Percentiles rank a stretch among this genome's conserved stretches.
phyloP scores from a whole-genome alignment of 1,140 invertebrate genomes.

The Phymastichus coffea region DNA sequence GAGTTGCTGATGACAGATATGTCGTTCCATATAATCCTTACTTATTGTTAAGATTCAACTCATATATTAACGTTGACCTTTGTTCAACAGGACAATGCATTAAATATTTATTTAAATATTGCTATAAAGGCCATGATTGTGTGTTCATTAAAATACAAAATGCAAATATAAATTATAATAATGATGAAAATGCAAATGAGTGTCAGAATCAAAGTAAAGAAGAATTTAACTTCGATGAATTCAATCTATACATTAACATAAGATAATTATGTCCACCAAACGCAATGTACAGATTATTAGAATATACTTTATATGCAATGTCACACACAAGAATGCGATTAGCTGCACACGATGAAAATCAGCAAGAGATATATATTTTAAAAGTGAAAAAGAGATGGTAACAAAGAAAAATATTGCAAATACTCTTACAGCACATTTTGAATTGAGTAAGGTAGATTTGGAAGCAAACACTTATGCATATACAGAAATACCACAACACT shows the following conservation, averaged over 20 bases:
- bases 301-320: slow-evolving; percentile 22
- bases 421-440: neutral
- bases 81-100: slow-evolving; percentile 6
- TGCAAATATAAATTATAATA: neutral
- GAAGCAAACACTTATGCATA: slow-evolving; percentile 15
- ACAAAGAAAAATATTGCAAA: neutral
- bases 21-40: slow-evolving; percentile 23
- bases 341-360: neutral
- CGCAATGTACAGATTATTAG: slow-evolving; percentile 19
- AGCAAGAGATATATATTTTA: neutral
- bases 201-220: too few relatives aligned
- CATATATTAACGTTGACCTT: slow-evolving; percentile 7
- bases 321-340: slow-evolving; percentile 20
- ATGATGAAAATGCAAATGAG: neutral
- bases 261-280: slow-evolving; percentile 19
- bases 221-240: too few relatives aligned
- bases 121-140: slow-evolving; percentile 10
- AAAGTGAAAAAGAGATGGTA: neutral
- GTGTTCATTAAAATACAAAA: neutral
- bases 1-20: slow-evolving; percentile 13
- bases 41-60: slow-evolving; percentile 6
- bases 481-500: slow-evolving; percentile 27
- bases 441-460: neutral
- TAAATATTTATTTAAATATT: slow-evolving; percentile 16
- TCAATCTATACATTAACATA: neutral